A percentile compares a stretch with the other conserved stretches of the same genome.
Conservation (phyloP, 2,888 invertebrate genomes). For the Andrena praecox region DNA sequence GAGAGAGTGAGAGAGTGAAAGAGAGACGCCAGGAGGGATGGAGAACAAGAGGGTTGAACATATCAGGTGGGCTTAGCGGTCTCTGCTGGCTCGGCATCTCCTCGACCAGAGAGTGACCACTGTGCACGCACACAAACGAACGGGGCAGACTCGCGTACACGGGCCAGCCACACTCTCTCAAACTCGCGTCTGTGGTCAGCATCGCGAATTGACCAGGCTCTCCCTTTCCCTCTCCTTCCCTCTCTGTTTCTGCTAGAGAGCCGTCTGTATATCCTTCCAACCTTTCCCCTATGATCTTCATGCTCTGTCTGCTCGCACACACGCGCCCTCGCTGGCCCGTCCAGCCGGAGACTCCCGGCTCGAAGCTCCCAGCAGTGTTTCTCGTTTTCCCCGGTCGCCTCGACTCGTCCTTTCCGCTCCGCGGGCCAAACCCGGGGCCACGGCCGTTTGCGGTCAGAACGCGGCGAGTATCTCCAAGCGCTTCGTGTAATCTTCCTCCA, state of each 20-base stretch:
- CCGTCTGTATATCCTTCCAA: slow-evolving; percentile 12
- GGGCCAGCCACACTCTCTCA: slow-evolving; percentile 18
- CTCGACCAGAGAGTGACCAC: slow-evolving; percentile 82
- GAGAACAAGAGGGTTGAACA: slow-evolving; percentile 76
- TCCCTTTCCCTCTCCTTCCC: slow-evolving; percentile 34
- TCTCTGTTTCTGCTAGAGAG: neutral
- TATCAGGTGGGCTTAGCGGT: slow-evolving; percentile 84
- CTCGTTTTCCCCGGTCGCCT: neutral
- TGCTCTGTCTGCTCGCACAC: neutral
- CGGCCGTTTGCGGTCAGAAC: slow-evolving; percentile 58
- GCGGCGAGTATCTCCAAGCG: slow-evolving; percentile 33
- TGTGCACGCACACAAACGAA: slow-evolving; percentile 70
- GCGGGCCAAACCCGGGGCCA: slow-evolving; percentile 5
- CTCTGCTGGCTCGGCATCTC: slow-evolving; percentile 80
- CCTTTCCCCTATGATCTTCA: slow-evolving; percentile 10
- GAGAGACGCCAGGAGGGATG: slow-evolving; percentile 53
- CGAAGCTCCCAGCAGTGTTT: neutral
- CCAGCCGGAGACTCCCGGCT: slow-evolving; percentile 14
- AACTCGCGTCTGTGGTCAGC: slow-evolving; percentile 49
- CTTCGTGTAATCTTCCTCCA: slow-evolving; percentile 1
- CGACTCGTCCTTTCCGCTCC: slow-evolving; percentile 3
- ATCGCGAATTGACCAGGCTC: slow-evolving; percentile 49
- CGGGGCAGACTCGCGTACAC: slow-evolving; percentile 26
- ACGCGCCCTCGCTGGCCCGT: slow-evolving; percentile 8
- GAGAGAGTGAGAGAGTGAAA: slow-evolving; percentile 48